Evolutionary conservation across 2,797 vertebrate species (phyloP).

Genomic region (Scarus forsteni): DNA sequence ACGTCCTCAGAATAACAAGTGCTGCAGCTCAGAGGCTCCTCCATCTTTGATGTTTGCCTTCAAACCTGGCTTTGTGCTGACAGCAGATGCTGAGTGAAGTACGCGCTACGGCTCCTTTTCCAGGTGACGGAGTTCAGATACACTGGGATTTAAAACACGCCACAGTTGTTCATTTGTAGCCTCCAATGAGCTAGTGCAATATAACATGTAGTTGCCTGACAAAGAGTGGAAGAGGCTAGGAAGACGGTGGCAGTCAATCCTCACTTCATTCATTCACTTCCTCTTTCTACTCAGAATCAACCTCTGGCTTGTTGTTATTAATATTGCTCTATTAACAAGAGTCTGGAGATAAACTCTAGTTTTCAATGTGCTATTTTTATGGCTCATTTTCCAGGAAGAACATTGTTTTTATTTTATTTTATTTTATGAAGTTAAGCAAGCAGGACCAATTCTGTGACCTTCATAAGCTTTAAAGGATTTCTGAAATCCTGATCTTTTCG

Average conservation of each 20-base stretch:
- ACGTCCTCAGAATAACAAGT: slow-evolving; percentile 82
- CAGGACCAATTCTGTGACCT: slow-evolving; percentile 3
- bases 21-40: slow-evolving; percentile 72
- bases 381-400: slow-evolving; percentile 54
- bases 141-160: slow-evolving; percentile 47
- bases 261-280: slow-evolving; percentile 13
- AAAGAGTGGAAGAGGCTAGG: slow-evolving; percentile 21
- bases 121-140: slow-evolving; percentile 59
- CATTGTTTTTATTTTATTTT: slow-evolving; percentile 15
- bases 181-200: slow-evolving; percentile 47
- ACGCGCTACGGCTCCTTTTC: slow-evolving; percentile 49
- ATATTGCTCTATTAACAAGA: slow-evolving; percentile 45
- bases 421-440: slow-evolving; percentile 6
- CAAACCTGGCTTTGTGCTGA: slow-evolving; percentile 78
- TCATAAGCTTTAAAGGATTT: slow-evolving; percentile 1
- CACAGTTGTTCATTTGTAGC: slow-evolving; percentile 54
- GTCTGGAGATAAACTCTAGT: slow-evolving; percentile 41
- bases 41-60: slow-evolving; percentile 79
- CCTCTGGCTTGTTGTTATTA: slow-evolving; percentile 28
- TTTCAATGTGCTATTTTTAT: slow-evolving; percentile 50
- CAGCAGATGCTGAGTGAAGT: slow-evolving; percentile 77
- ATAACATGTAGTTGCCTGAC: slow-evolving; percentile 49
- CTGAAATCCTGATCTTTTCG: neutral
- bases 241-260: slow-evolving; percentile 5
- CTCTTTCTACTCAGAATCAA: slow-evolving; percentile 13